A percentile compares a stretch with the other conserved stretches of the same genome.
Conservation (phyloP, 2,797 vertebrate species). For the Varecia variegata region DNA sequence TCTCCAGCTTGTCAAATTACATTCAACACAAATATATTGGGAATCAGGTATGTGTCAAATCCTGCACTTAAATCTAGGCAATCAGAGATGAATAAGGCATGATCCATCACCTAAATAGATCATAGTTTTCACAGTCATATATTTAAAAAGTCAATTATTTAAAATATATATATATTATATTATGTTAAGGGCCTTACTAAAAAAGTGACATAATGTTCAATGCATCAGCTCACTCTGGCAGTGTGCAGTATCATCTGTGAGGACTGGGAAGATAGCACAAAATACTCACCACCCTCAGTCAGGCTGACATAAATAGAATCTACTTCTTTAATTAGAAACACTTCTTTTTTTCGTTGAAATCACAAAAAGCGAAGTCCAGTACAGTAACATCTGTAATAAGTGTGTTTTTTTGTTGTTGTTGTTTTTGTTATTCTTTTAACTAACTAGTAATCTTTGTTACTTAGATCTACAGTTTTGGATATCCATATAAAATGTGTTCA, state of each 20-base stretch:
- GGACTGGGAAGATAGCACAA: neutral
- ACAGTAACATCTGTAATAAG: neutral
- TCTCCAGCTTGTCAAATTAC: neutral
- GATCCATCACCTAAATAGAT: neutral
- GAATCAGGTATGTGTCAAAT: neutral
- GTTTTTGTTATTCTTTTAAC: neutral
- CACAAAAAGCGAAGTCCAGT: neutral
- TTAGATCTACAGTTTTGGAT: neutral
- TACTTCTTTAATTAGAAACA: neutral
- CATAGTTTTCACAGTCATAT: neutral
- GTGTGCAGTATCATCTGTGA: neutral
- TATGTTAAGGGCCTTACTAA: neutral
- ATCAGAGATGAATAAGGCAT: neutral
- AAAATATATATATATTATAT: neutral
- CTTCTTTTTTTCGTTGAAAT: neutral
- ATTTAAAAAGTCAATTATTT: neutral
- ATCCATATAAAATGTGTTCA: neutral
- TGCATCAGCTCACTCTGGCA: rapidly evolving
- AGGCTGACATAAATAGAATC: neutral
- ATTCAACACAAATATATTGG: neutral
- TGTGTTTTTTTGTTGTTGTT: neutral
- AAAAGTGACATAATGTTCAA: neutral
- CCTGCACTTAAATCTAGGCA: neutral
- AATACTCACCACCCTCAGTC: neutral
- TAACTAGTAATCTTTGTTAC: neutral